phyloP scores from a whole-genome alignment of 2,888 invertebrate genomes.

The Apodemia zela region DNA sequence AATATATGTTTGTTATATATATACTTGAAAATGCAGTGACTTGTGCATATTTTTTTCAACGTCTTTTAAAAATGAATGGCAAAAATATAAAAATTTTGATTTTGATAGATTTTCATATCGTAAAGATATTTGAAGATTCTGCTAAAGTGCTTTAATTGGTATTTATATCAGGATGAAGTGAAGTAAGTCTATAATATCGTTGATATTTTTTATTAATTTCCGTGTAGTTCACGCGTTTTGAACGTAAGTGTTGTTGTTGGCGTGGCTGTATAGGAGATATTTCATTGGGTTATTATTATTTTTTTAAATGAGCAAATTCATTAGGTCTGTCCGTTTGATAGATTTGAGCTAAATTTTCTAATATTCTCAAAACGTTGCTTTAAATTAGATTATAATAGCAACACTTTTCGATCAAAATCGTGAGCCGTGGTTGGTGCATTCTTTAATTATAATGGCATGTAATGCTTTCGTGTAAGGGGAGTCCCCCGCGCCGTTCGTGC shows the following conservation, averaged over 20 bases:
- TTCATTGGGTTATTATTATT: constrained; percentile 7
- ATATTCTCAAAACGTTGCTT: not conserved
- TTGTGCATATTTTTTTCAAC: too few species aligned
- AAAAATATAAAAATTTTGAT: not conserved
- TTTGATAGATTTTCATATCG: not conserved
- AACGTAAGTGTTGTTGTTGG: constrained; percentile 28
- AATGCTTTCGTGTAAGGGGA: constrained; percentile 59
- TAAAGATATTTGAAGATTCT: not conserved
- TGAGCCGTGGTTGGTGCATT: constrained; percentile 46
- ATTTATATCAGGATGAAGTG: constrained; percentile 1
- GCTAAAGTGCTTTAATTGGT: not conserved
- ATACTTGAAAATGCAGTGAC: too few species aligned
- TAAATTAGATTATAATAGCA: constrained; percentile 17
- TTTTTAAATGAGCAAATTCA: not conserved
- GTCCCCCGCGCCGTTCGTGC: constrained; percentile 62
- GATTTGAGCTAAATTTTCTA: not conserved
- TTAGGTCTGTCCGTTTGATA: not conserved
- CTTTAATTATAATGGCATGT: constrained; percentile 50
- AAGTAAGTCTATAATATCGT: constrained; percentile 16
- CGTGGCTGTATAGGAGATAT: constrained; percentile 2
- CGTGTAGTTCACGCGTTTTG: constrained; percentile 31
- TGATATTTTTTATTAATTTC: constrained; percentile 32
- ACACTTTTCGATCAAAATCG: constrained; percentile 27
- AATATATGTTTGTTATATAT: too few species aligned
- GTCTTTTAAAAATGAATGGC: too few species aligned